Evolutionary conservation across 2,888 invertebrate species (phyloP).

Genomic region (Cheilosia vulpina): DNA sequence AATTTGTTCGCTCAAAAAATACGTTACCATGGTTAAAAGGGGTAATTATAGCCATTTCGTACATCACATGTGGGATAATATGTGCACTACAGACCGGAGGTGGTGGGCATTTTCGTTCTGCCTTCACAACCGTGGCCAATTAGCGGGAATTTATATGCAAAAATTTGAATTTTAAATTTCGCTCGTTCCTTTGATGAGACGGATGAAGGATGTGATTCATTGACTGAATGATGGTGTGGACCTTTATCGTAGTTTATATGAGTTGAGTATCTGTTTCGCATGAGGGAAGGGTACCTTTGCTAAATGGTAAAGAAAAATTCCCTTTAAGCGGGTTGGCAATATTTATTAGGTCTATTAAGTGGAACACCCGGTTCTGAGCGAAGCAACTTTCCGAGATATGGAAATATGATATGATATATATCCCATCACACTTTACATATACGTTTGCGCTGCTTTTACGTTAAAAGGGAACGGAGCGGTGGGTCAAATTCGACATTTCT

Average conservation of each 20-base stretch:
- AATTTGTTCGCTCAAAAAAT: conserved; percentile 52
- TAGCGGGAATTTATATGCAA: conserved; percentile 71
- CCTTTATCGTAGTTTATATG: conserved; percentile 6
- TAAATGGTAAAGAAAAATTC: too few relatives aligned
- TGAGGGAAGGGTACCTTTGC: too few relatives aligned
- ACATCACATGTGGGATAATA: conserved; percentile 68
- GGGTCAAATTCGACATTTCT: too few relatives aligned
- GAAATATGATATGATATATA: too few relatives aligned
- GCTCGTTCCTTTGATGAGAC: conserved; percentile 45
- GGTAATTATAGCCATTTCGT: conserved; percentile 70
- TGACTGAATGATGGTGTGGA: conserved; percentile 43
- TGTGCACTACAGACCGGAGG: conserved; percentile 26
- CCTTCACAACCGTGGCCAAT: conserved; percentile 67
- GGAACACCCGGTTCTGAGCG: too few relatives aligned
- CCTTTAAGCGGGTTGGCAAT: too few relatives aligned
- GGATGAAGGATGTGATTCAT: conserved; percentile 69
- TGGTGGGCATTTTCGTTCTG: conserved; percentile 44
- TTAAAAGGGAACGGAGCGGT: too few relatives aligned
- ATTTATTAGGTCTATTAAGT: too few relatives aligned
- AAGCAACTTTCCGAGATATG: too few relatives aligned
- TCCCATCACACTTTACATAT: too few relatives aligned
- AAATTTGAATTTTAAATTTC: conserved; percentile 73
- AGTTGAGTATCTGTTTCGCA: too few relatives aligned
- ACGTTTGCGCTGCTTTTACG: too few relatives aligned
- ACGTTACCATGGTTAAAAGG: conserved; percentile 66